These are phyloP conservation scores for Reticulitermes speratus DNA, from an alignment of 1,140 invertebrate genomes.

Conservation along the genomic window DNA sequence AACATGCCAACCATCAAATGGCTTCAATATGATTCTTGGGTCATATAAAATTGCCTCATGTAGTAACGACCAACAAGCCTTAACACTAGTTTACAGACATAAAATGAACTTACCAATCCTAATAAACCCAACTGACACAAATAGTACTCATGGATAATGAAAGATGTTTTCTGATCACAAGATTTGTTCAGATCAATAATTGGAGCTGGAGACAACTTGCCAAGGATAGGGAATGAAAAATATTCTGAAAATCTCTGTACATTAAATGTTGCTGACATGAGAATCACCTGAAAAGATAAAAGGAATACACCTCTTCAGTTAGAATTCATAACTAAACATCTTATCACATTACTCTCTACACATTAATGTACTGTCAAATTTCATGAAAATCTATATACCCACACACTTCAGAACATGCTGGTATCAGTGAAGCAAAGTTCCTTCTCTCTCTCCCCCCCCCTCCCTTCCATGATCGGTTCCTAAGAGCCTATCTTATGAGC, in stretches of 20 bases:
- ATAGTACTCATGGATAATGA: constrained; percentile 64
- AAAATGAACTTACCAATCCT: constrained; percentile 16
- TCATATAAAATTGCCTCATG: too few species aligned
- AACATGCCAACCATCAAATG: too few species aligned
- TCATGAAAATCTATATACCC: too few species aligned
- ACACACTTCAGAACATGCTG: too few species aligned
- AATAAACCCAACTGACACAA: constrained; percentile 45
- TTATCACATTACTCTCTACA: too few species aligned
- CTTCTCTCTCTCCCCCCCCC: too few species aligned
- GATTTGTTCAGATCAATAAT: constrained; percentile 54
- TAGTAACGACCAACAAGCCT: too few species aligned
- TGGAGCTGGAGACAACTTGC: constrained; percentile 51
- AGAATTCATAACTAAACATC: not conserved
- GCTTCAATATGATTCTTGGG: too few species aligned
- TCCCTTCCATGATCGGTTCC: too few species aligned
- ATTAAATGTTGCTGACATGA: constrained; percentile 64
- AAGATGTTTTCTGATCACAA: constrained; percentile 48
- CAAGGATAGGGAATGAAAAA: constrained; percentile 55
- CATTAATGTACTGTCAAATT: too few species aligned
- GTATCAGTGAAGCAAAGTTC: too few species aligned
- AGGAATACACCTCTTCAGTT: not conserved
- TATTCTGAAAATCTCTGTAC: constrained; percentile 53
- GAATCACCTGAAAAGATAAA: constrained; percentile 48
- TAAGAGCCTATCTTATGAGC: not conserved
- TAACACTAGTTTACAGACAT: too few species aligned